A percentile compares a stretch with the other conserved stretches of the same genome.
Conservation (phyloP, 2,113 vertebrate genomes). For the Bagarius yarrelli region DNA sequence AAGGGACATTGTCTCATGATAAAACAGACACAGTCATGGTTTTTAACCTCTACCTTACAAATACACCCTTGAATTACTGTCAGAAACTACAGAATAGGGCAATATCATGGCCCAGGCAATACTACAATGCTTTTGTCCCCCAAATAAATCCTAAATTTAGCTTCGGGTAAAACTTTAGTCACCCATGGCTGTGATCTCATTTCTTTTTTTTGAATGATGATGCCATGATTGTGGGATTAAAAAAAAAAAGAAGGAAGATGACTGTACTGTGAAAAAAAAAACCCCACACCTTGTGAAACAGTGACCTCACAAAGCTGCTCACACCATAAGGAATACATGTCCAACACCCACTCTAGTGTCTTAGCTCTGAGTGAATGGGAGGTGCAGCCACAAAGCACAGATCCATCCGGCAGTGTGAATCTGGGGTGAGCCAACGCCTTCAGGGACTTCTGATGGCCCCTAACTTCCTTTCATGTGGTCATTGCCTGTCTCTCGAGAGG, state of each 20-base stretch:
- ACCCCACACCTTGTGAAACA: conserved; percentile 15
- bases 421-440: conserved; percentile 61
- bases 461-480: conserved; percentile 71
- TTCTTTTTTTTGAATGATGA: background rate
- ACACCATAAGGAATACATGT: conserved; percentile 28
- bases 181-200: background rate
- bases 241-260: background rate
- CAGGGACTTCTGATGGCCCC: conserved; percentile 59
- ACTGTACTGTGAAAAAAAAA: background rate
- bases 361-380: conserved; percentile 46
- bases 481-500: conserved; percentile 58
- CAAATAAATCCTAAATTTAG: background rate
- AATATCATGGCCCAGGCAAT: background rate
- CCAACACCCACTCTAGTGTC: conserved; percentile 34
- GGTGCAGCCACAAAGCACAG: conserved; percentile 44
- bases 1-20: background rate
- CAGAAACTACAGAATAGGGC: background rate
- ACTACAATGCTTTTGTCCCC: background rate
- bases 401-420: conserved; percentile 57
- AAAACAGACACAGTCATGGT: background rate
- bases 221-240: background rate
- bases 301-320: conserved; percentile 7
- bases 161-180: background rate
- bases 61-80: background rate
- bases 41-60: background rate